phyloP scores from a whole-genome alignment of 2,113 vertebrate species.

The Brachypodius melanocephalos region DNA sequence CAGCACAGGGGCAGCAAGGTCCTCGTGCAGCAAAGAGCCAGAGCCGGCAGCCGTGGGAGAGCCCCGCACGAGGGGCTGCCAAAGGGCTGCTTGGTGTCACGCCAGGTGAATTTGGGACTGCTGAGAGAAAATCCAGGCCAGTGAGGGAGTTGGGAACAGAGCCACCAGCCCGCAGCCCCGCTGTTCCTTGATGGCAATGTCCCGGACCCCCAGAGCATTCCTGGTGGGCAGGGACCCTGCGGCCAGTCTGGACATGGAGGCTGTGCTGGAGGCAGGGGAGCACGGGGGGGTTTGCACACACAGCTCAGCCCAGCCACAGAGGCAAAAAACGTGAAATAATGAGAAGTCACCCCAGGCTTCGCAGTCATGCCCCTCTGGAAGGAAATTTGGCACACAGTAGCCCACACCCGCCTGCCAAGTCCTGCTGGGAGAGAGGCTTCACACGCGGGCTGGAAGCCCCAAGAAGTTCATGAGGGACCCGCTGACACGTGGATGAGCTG shows the following conservation, averaged over 20 bases:
- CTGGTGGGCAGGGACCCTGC: rapidly evolving
- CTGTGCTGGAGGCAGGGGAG: not conserved
- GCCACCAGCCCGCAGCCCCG: rapidly evolving
- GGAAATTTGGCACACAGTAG: constrained; percentile 11
- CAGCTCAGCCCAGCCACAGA: not conserved
- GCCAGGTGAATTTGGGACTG: constrained; percentile 18
- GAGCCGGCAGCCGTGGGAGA: not conserved
- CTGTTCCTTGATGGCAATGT: not conserved
- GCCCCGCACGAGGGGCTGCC: not conserved
- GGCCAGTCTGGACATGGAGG: rapidly evolving
- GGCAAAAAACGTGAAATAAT: not conserved
- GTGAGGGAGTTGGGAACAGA: not conserved
- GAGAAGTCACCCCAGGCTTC: not conserved
- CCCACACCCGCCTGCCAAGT: not conserved
- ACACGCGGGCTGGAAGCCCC: not conserved
- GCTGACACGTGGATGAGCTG: not conserved
- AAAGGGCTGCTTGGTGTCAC: not conserved
- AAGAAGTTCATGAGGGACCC: not conserved
- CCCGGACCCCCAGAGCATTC: not conserved
- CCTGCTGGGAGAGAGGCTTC: not conserved
- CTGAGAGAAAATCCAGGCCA: constrained; percentile 7
- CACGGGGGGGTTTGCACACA: not conserved
- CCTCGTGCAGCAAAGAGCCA: rapidly evolving
- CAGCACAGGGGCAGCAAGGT: not conserved
- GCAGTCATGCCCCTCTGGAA: not conserved